Conservation (phyloP, 2,888 invertebrate genomes). For the Euplexia lucipara region DNA sequence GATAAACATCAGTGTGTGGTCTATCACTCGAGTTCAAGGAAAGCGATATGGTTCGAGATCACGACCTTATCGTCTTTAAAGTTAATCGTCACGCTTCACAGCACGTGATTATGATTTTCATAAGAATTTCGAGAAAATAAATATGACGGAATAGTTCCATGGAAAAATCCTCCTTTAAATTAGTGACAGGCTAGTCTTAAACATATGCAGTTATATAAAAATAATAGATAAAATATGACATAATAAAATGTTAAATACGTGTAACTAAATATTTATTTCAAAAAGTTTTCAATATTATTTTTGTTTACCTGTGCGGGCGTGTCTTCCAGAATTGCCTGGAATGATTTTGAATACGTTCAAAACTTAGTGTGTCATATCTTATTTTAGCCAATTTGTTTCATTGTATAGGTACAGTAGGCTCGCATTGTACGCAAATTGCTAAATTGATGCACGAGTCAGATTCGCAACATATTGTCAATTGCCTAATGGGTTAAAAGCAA, state of each 20-base stretch:
- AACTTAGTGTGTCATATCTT: slow-evolving; percentile 6
- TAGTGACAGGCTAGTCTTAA: too few relatives aligned
- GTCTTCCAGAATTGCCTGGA: background rate
- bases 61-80: slow-evolving; percentile 37
- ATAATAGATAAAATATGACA: too few relatives aligned
- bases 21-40: slow-evolving; percentile 30
- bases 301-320: too few relatives aligned
- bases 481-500: slow-evolving; percentile 63
- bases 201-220: too few relatives aligned
- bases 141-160: background rate
- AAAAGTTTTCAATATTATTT: background rate
- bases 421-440: slow-evolving; percentile 68
- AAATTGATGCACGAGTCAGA: slow-evolving; percentile 67
- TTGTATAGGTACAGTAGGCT: slow-evolving; percentile 42
- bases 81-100: slow-evolving; percentile 29
- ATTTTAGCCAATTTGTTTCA: slow-evolving; percentile 24
- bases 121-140: slow-evolving; percentile 7
- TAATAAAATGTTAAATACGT: background rate
- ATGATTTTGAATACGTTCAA: background rate
- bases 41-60: slow-evolving; percentile 27
- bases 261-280: background rate
- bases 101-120: slow-evolving; percentile 16
- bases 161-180: background rate
- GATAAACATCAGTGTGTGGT: slow-evolving; percentile 19
- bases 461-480: slow-evolving; percentile 63